A percentile compares a stretch with the other conserved stretches of the same genome.
phyloP scores from a whole-genome alignment of 2,797 vertebrate species.

The Heliangelus exortis region DNA sequence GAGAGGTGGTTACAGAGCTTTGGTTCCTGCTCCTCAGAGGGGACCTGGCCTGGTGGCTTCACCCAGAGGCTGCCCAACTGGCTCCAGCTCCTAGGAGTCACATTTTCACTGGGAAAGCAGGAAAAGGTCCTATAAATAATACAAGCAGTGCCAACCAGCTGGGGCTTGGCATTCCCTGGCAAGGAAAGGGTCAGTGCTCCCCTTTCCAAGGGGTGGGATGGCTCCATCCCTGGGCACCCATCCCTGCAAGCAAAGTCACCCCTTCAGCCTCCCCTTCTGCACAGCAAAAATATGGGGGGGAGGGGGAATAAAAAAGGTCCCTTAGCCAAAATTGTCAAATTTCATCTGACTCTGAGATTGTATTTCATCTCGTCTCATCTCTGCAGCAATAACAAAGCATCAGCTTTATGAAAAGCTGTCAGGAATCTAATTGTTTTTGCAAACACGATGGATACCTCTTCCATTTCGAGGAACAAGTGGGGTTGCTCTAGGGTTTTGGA shows the following conservation, averaged over 20 bases:
- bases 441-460: conserved; percentile 41
- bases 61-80: not conserved
- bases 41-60: not conserved
- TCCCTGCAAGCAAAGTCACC: not conserved
- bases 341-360: rapidly evolving
- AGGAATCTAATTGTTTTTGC: conserved; percentile 37
- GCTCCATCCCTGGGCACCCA: too few relatives aligned
- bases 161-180: too few relatives aligned
- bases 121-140: not conserved
- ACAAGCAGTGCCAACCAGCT: too few relatives aligned
- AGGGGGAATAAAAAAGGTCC: not conserved
- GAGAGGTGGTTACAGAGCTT: not conserved
- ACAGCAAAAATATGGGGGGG: not conserved
- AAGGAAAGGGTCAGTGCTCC: not conserved
- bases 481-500: conserved; percentile 49
- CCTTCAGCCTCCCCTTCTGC: not conserved
- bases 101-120: not conserved
- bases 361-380: not conserved
- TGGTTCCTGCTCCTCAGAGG: not conserved
- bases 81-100: not conserved
- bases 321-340: not conserved
- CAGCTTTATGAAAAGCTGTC: not conserved
- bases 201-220: not conserved
- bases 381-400: not conserved
- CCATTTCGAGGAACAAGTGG: conserved; percentile 46